Base-by-base conservation (phyloP, 2,888 invertebrate species). In the Hypselothyrea guttata region DNA sequence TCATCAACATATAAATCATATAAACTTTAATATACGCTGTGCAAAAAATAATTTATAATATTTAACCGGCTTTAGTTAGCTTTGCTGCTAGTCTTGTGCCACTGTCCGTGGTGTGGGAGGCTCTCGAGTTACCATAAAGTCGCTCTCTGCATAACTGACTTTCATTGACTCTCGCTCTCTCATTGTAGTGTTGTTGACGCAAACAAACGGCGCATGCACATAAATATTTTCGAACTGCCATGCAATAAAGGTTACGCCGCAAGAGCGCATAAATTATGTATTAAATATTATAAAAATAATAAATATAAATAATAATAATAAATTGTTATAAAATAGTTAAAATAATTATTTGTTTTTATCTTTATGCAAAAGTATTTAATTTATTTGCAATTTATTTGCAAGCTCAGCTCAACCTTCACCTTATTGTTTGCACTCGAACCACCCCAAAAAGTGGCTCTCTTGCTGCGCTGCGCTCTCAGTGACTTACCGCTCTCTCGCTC, bases 61-160 rank as follows among this genome's bases (percentile, higher is more conserved):
- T 51, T 42, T 34, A 60, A 45, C 71, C 74, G 77, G 81, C 58
- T 72, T 75, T 72, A 33, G 38, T 9, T 28, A 5, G 27, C 47
- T 45, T 33, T 37, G 47, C 34, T 60, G 30, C 22, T 44, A 13
- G 9, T 9, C 54, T 62, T 62, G 56, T 35, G 34, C 13, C 13
- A 42, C n/a, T n/a, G n/a, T n/a, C n/a, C n/a, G n/a, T n/a, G n/a
- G n/a, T n/a, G 33, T 51, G 42, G 37, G 27, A 8, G 11, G 8
- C 18, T 7, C 53, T n/a, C 40, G 44, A 27, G 27, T 40, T 27
- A 31, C 16, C 4, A 11, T 22, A 13, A 16, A 15, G 15, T n/a
- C 16, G 9, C 28, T 22, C 40, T 41, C 34, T 4, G n/a, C n/a
- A n/a, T n/a, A n/a, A n/a, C n/a, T n/a, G n/a, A n/a, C n/a, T n/a